Evolutionary conservation across 2,113 vertebrate genomes (phyloP).

Genomic region (Antechinus flavipes): DNA sequence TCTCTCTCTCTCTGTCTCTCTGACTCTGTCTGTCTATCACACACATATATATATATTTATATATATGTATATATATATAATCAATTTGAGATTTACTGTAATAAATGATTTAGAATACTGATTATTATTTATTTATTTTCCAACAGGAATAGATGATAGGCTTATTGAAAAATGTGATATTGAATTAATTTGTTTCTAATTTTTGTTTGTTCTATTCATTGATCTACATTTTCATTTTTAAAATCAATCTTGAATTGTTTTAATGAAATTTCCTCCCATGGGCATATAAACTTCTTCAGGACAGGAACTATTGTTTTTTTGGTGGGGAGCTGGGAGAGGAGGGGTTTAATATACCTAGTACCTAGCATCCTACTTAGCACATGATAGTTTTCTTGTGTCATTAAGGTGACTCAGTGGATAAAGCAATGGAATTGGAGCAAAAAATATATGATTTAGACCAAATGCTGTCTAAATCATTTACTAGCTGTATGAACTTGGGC

Average conservation of each 20-base stretch:
- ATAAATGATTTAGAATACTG: background rate
- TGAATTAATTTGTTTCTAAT: background rate
- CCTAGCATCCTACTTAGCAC: background rate
- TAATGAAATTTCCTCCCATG: background rate
- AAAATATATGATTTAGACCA: background rate
- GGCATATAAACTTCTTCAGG: background rate
- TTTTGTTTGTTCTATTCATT: background rate
- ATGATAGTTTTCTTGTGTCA: background rate
- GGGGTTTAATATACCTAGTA: background rate
- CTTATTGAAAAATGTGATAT: background rate
- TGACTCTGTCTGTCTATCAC: no score
- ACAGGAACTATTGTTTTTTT: background rate
- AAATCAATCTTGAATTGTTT: background rate
- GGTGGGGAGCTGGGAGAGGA: no score
- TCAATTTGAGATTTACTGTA: no score
- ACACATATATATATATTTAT: no score
- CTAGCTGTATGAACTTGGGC: background rate
- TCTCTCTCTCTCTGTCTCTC: no score
- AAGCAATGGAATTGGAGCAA: background rate
- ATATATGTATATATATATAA: no score
- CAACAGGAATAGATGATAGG: background rate
- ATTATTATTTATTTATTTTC: background rate
- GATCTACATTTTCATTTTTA: background rate
- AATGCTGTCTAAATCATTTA: background rate
- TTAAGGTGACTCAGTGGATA: background rate